These are phyloP conservation scores for Ia io DNA, from an alignment of 2,113 vertebrate genomes.

Conservation along the genomic window DNA sequence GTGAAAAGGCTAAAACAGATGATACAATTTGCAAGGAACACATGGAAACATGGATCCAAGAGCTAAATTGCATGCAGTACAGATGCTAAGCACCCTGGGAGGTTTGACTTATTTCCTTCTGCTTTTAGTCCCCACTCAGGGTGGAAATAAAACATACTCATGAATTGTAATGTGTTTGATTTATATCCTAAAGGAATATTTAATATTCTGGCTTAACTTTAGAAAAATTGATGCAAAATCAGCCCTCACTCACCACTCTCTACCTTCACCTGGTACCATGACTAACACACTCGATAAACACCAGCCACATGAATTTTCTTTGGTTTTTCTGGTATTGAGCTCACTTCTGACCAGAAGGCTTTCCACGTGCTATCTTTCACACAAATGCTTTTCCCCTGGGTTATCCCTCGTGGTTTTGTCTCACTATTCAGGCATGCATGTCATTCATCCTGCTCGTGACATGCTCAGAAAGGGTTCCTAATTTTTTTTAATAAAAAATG, in stretches of 20 bases:
- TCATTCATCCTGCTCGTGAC: background rate
- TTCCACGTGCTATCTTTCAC: background rate
- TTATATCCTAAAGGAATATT: background rate
- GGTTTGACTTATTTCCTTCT: conserved; percentile 29
- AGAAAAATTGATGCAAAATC: background rate
- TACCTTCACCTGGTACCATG: background rate
- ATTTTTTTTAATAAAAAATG: conserved; percentile 6
- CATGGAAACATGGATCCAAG: conserved; percentile 64
- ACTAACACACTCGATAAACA: background rate
- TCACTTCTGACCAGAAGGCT: background rate
- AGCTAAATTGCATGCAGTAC: conserved; percentile 40
- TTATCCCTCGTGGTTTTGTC: background rate
- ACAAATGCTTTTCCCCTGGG: background rate
- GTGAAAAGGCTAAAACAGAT: conserved; percentile 65
- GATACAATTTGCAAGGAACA: conserved; percentile 64
- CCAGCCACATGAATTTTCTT: background rate
- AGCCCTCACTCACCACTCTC: background rate
- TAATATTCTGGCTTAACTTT: background rate
- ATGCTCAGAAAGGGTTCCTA: background rate
- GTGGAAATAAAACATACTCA: conserved; percentile 38
- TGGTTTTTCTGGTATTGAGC: background rate
- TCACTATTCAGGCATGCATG: background rate
- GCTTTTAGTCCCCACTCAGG: background rate
- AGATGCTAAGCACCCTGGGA: conserved; percentile 66
- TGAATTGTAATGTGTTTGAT: background rate